phyloP scores from a whole-genome alignment of 2,113 vertebrate species.

The Tenrec ecaudatus region DNA sequence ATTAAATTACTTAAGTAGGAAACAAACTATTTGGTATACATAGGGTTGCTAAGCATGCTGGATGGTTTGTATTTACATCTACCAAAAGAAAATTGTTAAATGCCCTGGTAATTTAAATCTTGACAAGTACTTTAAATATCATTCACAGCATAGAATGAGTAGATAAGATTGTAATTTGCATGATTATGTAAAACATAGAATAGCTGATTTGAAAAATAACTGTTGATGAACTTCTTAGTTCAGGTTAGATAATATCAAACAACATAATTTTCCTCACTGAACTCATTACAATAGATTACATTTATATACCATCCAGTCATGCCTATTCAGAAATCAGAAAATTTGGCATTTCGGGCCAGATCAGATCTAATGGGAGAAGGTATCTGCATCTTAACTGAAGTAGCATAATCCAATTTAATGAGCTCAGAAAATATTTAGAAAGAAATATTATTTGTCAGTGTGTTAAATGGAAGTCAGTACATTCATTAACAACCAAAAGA shows the following conservation, averaged over 20 bases:
- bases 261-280: slow-evolving; percentile 68
- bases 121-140: slow-evolving; percentile 58
- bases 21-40: background rate
- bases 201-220: slow-evolving; percentile 75
- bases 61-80: slow-evolving; percentile 35
- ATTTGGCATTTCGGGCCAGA: slow-evolving; percentile 61
- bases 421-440: background rate
- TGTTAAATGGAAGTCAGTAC: too few relatives aligned
- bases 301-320: slow-evolving; percentile 67
- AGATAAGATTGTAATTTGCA: slow-evolving; percentile 70
- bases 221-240: slow-evolving; percentile 67
- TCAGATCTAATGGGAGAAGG: background rate
- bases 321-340: slow-evolving; percentile 63
- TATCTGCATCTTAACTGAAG: slow-evolving; percentile 31
- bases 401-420: background rate
- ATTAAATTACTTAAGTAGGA: slow-evolving; percentile 56
- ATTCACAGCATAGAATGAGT: slow-evolving; percentile 55
- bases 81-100: slow-evolving; percentile 45
- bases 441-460: background rate
- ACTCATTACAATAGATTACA: slow-evolving; percentile 74
- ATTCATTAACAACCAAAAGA: too few relatives aligned
- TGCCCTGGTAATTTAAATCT: slow-evolving; percentile 63
- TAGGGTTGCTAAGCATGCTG: background rate
- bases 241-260: slow-evolving; percentile 72
- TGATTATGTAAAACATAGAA: slow-evolving; percentile 71